Conservation (phyloP, 1,140 invertebrate species). For the Ridgeia piscesae region DNA sequence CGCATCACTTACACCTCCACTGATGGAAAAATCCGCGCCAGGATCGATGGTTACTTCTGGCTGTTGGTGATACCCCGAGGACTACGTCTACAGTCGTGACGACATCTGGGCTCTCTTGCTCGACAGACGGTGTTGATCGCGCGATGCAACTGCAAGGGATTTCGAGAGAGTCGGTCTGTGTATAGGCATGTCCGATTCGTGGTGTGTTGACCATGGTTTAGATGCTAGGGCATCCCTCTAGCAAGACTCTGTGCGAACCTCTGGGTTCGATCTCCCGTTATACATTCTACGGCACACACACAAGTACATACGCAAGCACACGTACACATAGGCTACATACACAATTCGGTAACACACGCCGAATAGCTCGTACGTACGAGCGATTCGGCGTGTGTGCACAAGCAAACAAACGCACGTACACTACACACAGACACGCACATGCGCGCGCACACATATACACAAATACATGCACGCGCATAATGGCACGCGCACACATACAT, state of each 20-base stretch:
- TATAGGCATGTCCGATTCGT: neutral
- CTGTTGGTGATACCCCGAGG: neutral
- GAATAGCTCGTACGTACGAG: too few relatives aligned
- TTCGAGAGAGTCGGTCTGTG: neutral
- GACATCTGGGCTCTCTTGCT: neutral
- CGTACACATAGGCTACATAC: too few relatives aligned
- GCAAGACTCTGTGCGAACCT: neutral
- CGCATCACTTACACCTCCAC: neutral
- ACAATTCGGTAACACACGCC: too few relatives aligned
- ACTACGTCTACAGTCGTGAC: neutral
- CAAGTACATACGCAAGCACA: too few relatives aligned
- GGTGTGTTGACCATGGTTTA: neutral
- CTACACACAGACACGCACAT: too few relatives aligned
- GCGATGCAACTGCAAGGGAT: neutral
- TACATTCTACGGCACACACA: neutral
- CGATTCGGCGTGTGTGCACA: too few relatives aligned
- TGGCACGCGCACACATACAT: neutral
- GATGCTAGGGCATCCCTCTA: neutral
- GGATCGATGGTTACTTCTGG: neutral
- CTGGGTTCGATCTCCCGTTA: neutral
- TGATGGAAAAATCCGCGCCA: neutral
- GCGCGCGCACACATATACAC: neutral
- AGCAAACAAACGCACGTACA: too few relatives aligned
- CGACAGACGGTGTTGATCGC: neutral
- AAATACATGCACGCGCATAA: too few relatives aligned